These are phyloP conservation scores for Myiotriccus ornatus DNA, from an alignment of 2,797 vertebrate genomes.

Conservation along the genomic window DNA sequence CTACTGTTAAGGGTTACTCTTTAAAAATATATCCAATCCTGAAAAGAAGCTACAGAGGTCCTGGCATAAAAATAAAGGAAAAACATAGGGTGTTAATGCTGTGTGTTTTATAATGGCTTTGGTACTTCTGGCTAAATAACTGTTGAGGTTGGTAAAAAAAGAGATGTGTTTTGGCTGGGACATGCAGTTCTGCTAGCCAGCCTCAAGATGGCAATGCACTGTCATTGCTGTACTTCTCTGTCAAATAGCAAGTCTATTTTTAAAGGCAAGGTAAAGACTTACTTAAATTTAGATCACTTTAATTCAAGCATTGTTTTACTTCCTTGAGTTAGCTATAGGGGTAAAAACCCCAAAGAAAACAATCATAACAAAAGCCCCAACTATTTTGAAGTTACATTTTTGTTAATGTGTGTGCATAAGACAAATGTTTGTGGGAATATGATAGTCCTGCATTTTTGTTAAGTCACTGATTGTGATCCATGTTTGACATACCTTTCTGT, in stretches of 20 bases:
- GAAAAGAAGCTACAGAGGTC: not conserved
- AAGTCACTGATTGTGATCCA: not conserved
- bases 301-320: not conserved
- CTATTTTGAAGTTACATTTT: not conserved
- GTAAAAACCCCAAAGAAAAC: fast-evolving
- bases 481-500: not conserved
- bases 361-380: not conserved
- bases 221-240: not conserved
- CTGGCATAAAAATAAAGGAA: not conserved
- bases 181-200: not conserved
- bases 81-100: not conserved
- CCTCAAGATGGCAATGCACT: constrained; percentile 60
- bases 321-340: not conserved
- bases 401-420: not conserved
- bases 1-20: not conserved
- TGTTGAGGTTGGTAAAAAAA: not conserved
- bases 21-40: not conserved
- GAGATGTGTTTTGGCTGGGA: not conserved
- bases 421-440: not conserved
- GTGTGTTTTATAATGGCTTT: not conserved
- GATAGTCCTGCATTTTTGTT: not conserved
- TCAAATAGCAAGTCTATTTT: fast-evolving
- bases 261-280: not conserved
- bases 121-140: not conserved
- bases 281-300: not conserved